Evolutionary conservation across 2,113 vertebrate species (phyloP), one percentile per base, ranked within the genome.

Genomic region (Tympanuchus pallidicinctus): DNA sequence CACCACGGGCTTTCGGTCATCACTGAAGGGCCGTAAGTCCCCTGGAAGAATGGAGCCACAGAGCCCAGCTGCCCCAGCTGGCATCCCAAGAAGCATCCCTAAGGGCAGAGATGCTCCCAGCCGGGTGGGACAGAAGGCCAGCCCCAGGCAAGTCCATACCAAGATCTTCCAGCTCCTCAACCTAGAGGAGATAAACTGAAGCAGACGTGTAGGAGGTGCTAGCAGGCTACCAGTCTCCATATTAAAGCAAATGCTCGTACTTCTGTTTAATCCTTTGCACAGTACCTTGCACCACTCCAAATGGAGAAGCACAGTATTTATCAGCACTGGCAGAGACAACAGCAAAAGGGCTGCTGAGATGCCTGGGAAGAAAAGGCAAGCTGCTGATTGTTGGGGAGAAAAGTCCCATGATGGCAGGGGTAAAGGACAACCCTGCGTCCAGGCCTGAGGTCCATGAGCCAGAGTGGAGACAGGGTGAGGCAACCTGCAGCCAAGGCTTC

Each of bases 31-130:
- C 32, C 52, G 42, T 13, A 5, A 2, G 12, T 61, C 8, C 34
- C 17, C 27, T 47, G 61, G 17, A 84, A 38, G 81, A 89, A 61
- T 0, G 2, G 60, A 9, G 14, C 11, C 0, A 0, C 50, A 57
- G 43, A 69, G 16, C 43, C 42, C 84, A 66, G 57, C 30, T 63
- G 20, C 57, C 4, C 40, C 72, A 69, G 6, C 67, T 34, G 73
- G 16, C 17, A 36, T 27, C 30, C 61, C 4, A 1, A 77, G 77
- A 21, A 66, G 47, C n/a, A 71, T 40, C 59, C 36, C 45, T 65
- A 48, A 32, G 56, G 42, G 34, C 1, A 0, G 50, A 89, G 27
- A 10, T 4, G 5, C 48, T 66, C 40, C 47, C 0, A 5, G 71
- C 43, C 7, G 40, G 36, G 64, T 20, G 40, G 30, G 43, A 27